Percentiles rank a stretch among this genome's conserved stretches.
phyloP scores from a whole-genome alignment of 2,888 invertebrate genomes.

The Leptinotarsa haldemani region DNA sequence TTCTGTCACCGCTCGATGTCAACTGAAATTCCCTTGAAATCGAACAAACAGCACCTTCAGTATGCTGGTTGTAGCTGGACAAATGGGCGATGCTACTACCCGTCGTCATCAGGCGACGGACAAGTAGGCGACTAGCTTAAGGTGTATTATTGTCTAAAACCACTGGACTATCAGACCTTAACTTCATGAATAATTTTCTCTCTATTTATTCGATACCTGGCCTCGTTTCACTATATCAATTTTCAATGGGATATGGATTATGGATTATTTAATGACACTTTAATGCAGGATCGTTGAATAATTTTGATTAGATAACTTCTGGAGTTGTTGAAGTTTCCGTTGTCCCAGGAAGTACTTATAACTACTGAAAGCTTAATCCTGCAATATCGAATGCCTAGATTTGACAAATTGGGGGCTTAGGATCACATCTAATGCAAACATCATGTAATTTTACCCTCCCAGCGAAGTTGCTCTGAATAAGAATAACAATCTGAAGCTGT shows the following conservation, averaged over 20 bases:
- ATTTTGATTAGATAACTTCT: constrained; percentile 1
- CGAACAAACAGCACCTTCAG: no score
- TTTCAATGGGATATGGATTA: constrained; percentile 6
- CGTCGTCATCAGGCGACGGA: no score
- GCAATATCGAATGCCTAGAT: no score
- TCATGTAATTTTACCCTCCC: no score
- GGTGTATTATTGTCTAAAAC: not conserved
- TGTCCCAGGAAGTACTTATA: not conserved
- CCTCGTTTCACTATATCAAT: constrained; percentile 5
- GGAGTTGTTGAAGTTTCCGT: not conserved
- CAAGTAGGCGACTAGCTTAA: no score
- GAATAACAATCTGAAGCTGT: no score
- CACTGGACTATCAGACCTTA: not conserved
- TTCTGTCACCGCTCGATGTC: no score
- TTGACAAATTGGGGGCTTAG: not conserved
- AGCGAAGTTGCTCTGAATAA: no score
- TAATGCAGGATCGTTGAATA: not conserved
- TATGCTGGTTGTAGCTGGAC: no score
- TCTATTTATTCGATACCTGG: constrained; percentile 4
- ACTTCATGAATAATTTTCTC: constrained; percentile 13
- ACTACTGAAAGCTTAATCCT: not conserved
- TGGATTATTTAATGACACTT: constrained; percentile 13
- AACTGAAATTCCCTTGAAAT: no score
- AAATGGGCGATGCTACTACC: no score
- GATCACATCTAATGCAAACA: not conserved